Conservation (phyloP, 2,113 vertebrate genomes). For the Silurus glanis region DNA sequence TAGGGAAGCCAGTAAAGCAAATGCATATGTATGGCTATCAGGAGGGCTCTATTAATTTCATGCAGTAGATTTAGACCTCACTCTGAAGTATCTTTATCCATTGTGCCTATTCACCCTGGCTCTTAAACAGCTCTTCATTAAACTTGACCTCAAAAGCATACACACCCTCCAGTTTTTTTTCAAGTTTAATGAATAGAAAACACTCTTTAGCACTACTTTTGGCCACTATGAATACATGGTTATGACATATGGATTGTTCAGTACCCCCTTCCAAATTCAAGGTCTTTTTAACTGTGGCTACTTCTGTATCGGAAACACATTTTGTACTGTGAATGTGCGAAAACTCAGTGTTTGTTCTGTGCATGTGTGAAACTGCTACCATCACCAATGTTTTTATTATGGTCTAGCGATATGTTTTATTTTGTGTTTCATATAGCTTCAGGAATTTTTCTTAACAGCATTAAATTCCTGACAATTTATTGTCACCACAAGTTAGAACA, state of each 20-base stretch:
- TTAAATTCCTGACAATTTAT: too few species aligned
- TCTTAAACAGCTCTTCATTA: not conserved
- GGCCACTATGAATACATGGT: not conserved
- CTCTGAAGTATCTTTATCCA: not conserved
- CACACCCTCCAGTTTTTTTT: not conserved
- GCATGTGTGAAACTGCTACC: too few species aligned
- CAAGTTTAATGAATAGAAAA: not conserved
- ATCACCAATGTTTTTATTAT: too few species aligned
- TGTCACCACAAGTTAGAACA: too few species aligned
- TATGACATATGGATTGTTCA: not conserved
- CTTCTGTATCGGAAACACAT: too few species aligned
- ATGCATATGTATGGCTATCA: not conserved
- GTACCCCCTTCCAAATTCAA: not conserved
- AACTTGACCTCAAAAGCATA: constrained; percentile 13
- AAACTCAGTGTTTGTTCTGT: too few species aligned
- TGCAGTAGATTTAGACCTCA: not conserved
- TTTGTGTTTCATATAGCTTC: too few species aligned
- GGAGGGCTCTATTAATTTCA: not conserved
- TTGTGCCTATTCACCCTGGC: not conserved
- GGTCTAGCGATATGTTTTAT: too few species aligned
- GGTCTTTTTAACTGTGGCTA: not conserved
- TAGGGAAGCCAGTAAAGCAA: not conserved
- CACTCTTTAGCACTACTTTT: not conserved
- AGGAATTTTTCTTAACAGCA: too few species aligned
- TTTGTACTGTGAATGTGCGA: too few species aligned